Conservation (phyloP, 2,113 vertebrate species). For the Sinocyclocheilus anshuiensis region DNA sequence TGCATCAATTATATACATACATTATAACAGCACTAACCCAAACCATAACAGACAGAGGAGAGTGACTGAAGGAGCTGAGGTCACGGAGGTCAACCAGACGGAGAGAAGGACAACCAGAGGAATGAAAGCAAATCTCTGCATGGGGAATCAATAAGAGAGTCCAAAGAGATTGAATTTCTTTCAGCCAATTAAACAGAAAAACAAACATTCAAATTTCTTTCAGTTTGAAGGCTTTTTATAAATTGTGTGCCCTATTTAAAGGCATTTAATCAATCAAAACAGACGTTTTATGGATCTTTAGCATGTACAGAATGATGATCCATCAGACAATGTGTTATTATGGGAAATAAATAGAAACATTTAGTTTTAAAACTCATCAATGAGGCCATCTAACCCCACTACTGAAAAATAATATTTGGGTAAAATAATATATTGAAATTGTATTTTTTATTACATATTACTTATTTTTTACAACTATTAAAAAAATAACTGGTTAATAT, state of each 20-base stretch:
- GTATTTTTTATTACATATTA: too few species aligned
- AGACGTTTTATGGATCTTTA: neutral
- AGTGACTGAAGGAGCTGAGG: neutral
- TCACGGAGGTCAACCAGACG: neutral
- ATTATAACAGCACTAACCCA: neutral
- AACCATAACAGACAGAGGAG: neutral
- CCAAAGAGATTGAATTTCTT: constrained; percentile 22
- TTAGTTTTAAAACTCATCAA: too few species aligned
- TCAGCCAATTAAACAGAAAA: constrained; percentile 12
- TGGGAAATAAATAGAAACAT: too few species aligned
- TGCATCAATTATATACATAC: neutral
- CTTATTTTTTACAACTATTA: too few species aligned
- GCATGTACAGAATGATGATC: too few species aligned
- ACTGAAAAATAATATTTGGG: too few species aligned
- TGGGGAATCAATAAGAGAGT: neutral
- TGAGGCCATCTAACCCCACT: too few species aligned
- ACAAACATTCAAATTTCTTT: constrained; percentile 9
- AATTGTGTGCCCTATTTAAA: neutral
- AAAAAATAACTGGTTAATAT: too few species aligned
- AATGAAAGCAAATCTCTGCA: neutral
- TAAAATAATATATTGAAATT: too few species aligned
- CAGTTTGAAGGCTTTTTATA: constrained; percentile 15
- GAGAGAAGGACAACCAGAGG: neutral
- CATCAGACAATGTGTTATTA: too few species aligned
- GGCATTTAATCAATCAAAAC: constrained; percentile 23